A percentile compares a stretch with the other conserved stretches of the same genome.
phyloP scores from a whole-genome alignment of 2,888 invertebrate species.

The Dromius quadrimaculatus region DNA sequence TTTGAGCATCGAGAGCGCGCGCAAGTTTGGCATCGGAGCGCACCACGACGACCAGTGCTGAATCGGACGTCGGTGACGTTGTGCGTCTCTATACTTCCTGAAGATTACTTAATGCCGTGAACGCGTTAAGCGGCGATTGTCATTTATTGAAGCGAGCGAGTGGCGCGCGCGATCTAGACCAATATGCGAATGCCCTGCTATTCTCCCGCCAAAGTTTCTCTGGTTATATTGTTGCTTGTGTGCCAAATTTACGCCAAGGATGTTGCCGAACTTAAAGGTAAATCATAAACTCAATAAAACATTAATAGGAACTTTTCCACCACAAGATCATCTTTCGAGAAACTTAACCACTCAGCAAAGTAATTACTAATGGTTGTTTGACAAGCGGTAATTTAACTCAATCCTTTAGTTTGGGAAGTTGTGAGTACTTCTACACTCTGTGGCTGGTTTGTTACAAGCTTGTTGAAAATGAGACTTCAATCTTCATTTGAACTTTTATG shows the following conservation, averaged over 20 bases:
- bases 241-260: conserved; percentile 46
- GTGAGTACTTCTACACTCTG: too few relatives aligned
- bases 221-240: conserved; percentile 23
- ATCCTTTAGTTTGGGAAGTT: too few relatives aligned
- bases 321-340: too few relatives aligned
- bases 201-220: conserved; percentile 15
- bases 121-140: conserved; percentile 5
- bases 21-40: not conserved
- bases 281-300: too few relatives aligned
- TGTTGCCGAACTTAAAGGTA: conserved; percentile 47
- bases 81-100: conserved; percentile 4
- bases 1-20: not conserved
- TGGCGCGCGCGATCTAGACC: not conserved
- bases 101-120: conserved; percentile 9
- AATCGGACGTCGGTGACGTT: conserved; percentile 30
- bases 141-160: conserved; percentile 4
- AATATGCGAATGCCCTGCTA: conserved; percentile 6
- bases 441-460: too few relatives aligned
- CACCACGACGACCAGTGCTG: conserved; percentile 30
- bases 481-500: too few relatives aligned
- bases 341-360: too few relatives aligned
- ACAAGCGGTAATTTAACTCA: too few relatives aligned
- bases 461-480: too few relatives aligned
- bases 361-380: too few relatives aligned
- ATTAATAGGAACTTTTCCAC: too few relatives aligned